Percentiles rank a stretch among this genome's conserved stretches.
Evolutionary conservation across 2,113 vertebrate genomes (phyloP).

Genomic region (Pao palembangensis): DNA sequence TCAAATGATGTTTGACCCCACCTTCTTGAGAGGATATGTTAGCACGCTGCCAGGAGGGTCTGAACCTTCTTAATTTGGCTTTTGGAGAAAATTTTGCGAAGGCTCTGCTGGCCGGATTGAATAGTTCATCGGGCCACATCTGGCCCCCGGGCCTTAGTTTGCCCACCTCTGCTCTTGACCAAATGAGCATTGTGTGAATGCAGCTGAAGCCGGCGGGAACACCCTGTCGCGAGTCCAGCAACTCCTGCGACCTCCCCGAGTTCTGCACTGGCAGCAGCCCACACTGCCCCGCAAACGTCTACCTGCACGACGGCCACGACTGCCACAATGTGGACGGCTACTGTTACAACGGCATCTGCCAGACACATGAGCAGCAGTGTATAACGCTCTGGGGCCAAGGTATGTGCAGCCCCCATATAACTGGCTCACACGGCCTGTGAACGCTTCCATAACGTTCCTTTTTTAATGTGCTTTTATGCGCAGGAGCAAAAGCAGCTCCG

Average conservation of each 20-base stretch:
- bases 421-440: neutral
- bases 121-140: too few species aligned
- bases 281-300: slow-evolving; percentile 93
- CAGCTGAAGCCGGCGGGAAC: slow-evolving; percentile 87
- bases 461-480: slow-evolving; percentile 1
- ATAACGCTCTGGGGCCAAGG: slow-evolving; percentile 95
- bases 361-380: slow-evolving; percentile 98
- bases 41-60: too few species aligned
- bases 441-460: neutral
- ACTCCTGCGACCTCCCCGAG: slow-evolving; percentile 94
- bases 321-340: slow-evolving; percentile 86
- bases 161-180: neutral
- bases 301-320: slow-evolving; percentile 90
- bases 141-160: neutral
- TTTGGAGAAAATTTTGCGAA: neutral
- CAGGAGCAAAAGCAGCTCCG: slow-evolving; percentile 93
- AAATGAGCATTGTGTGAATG: neutral
- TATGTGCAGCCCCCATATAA: slow-evolving; percentile 45
- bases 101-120: too few species aligned
- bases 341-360: slow-evolving; percentile 96
- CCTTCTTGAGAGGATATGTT: too few species aligned
- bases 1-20: too few species aligned
- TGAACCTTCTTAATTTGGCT: too few species aligned
- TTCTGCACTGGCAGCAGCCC: slow-evolving; percentile 89
- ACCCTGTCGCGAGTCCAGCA: slow-evolving; percentile 83